phyloP scores from a whole-genome alignment of 2,888 invertebrate genomes.

The Pasiphila rectangulata region DNA sequence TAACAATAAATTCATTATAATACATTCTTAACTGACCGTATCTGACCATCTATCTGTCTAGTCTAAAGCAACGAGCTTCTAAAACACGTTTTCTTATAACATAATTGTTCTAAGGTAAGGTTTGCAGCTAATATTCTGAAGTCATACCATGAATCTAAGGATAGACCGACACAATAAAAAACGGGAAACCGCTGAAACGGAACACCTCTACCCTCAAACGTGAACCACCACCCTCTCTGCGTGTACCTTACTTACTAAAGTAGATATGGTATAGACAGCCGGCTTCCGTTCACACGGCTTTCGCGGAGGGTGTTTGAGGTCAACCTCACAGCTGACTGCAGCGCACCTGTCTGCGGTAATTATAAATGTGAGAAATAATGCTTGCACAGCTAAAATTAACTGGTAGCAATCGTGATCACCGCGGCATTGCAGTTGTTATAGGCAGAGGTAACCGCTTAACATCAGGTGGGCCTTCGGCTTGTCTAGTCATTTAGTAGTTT shows the following conservation, averaged over 20 bases:
- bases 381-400: neutral
- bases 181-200: slow-evolving; percentile 7
- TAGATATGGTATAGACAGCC: neutral
- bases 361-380: neutral
- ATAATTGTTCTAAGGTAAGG: no score
- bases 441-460: no score
- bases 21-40: no score
- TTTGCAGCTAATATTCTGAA: neutral
- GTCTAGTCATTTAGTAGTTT: no score
- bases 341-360: slow-evolving; percentile 1
- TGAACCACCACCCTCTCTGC: slow-evolving; percentile 11
- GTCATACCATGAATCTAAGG: neutral
- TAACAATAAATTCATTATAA: no score
- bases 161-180: neutral
- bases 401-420: no score
- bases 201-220: slow-evolving; percentile 1
- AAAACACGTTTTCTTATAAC: no score
- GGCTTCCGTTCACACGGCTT: slow-evolving; percentile 18
- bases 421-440: no score
- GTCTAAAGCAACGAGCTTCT: no score
- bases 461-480: no score
- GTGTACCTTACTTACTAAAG: no score
- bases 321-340: slow-evolving; percentile 14
- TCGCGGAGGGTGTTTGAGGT: slow-evolving; percentile 13
- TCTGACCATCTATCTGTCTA: no score